Conservation (phyloP, 2,888 invertebrate species). For the Campoplex capitator region DNA sequence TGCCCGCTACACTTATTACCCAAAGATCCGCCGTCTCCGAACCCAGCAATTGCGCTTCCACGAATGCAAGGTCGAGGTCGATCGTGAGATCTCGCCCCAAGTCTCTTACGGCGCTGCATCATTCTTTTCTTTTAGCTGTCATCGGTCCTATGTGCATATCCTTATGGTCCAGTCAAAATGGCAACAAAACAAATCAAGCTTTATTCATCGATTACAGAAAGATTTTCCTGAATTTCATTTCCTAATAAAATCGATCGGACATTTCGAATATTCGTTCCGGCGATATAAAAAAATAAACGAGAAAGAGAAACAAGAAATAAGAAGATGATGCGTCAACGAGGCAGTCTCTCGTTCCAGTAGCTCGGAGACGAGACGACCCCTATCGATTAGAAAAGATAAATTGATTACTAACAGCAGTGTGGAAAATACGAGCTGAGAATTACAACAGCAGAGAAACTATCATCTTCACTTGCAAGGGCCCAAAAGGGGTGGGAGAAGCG, state of each 20-base stretch:
- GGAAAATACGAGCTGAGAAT: not conserved
- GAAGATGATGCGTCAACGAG: not conserved
- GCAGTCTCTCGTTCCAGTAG: constrained; percentile 52
- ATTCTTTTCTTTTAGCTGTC: not conserved
- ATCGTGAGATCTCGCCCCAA: constrained; percentile 36
- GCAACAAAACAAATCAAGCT: not conserved
- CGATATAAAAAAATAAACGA: constrained; percentile 7
- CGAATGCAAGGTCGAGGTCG: constrained; percentile 68
- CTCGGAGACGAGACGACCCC: constrained; percentile 41
- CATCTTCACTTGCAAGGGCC: constrained; percentile 38
- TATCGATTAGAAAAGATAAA: constrained; percentile 58
- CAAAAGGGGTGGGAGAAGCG: constrained; percentile 38
- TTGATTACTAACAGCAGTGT: constrained; percentile 45
- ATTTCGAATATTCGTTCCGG: constrained; percentile 14
- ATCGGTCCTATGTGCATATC: not conserved
- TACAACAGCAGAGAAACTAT: constrained; percentile 8
- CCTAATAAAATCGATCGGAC: not conserved
- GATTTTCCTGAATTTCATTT: not conserved
- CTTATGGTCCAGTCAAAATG: not conserved
- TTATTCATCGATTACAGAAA: not conserved
- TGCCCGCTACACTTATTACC: constrained; percentile 39
- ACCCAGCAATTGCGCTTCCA: constrained; percentile 55
- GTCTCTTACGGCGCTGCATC: not conserved
- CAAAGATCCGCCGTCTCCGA: constrained; percentile 27
- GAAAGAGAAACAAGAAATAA: not conserved